Evolutionary conservation across 92 coral and sea anemone species (phyloP).

Genomic region (Porites divaricata): DNA sequence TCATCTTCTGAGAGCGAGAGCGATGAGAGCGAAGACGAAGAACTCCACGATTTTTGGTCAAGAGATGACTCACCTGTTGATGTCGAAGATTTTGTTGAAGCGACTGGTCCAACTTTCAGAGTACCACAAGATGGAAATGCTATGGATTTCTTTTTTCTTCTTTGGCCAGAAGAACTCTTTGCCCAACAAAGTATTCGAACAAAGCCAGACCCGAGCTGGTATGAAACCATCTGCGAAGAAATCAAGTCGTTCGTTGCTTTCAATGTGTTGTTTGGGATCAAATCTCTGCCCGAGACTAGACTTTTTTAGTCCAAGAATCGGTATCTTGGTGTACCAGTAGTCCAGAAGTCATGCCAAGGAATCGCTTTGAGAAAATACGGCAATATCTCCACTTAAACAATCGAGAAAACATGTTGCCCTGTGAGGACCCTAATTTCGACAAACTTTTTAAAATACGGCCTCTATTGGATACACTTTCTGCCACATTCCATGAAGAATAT

Average conservation of each 20-base stretch:
- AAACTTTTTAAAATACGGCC: constrained; percentile 49
- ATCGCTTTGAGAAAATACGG: constrained; percentile 31
- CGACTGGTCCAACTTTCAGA: constrained; percentile 23
- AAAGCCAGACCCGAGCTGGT: constrained; percentile 32
- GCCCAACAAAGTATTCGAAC: constrained; percentile 18
- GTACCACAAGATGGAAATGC: constrained; percentile 49
- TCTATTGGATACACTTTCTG: constrained; percentile 13
- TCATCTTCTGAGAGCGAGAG: constrained; percentile 3
- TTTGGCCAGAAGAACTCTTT: constrained; percentile 37
- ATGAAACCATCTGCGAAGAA: constrained; percentile 23
- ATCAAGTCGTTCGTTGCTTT: constrained; percentile 29
- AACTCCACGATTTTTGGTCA: constrained; percentile 8
- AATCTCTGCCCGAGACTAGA: constrained; percentile 16
- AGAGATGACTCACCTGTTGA: not conserved
- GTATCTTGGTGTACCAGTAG: constrained; percentile 14
- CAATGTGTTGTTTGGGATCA: constrained; percentile 31
- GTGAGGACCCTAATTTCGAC: constrained; percentile 26
- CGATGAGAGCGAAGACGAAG: not conserved
- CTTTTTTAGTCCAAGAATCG: constrained; percentile 13
- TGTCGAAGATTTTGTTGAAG: not conserved
- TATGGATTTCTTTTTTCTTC: constrained; percentile 19
- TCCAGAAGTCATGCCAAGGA: constrained; percentile 15
- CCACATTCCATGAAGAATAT: constrained; percentile 2
- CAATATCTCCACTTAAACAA: constrained; percentile 30
- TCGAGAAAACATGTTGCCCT: not conserved